Conservation (phyloP, 2,113 vertebrate species). For the Lota lota region DNA sequence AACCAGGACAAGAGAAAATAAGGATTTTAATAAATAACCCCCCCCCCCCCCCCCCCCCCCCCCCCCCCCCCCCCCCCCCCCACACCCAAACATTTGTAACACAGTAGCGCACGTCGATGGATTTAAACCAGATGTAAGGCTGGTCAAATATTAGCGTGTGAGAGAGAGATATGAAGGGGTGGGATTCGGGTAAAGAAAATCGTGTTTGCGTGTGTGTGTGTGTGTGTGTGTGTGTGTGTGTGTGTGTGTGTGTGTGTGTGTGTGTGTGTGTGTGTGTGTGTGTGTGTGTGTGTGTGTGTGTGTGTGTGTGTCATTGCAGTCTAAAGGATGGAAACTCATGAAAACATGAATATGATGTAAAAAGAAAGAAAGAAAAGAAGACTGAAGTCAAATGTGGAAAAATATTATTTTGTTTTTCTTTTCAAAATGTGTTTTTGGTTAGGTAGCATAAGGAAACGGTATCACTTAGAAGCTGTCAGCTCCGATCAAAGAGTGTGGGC, state of each 20-base stretch:
- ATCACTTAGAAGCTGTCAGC: slow-evolving; percentile 82
- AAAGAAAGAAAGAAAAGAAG: slow-evolving; percentile 1
- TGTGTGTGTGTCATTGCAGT: no score
- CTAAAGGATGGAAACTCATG: no score
- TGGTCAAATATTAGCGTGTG: slow-evolving; percentile 12
- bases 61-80: no score
- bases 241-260: no score
- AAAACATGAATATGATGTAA: background rate
- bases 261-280: no score
- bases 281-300: no score
- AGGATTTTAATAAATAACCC: no score
- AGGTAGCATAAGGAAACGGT: slow-evolving; percentile 82
- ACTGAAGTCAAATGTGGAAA: slow-evolving; percentile 45
- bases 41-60: no score
- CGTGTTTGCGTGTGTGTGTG: no score
- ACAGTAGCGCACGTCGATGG: slow-evolving; percentile 72
- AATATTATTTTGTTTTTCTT: slow-evolving; percentile 31
- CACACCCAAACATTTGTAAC: slow-evolving; percentile 35
- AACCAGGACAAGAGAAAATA: no score
- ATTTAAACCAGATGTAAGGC: slow-evolving; percentile 82
- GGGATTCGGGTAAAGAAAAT: no score
- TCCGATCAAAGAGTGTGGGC: slow-evolving; percentile 74
- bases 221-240: no score
- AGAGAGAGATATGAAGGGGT: slow-evolving; percentile 23
- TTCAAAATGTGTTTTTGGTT: slow-evolving; percentile 82